These are phyloP conservation scores for Trichosurus vulpecula DNA, from an alignment of 2,797 vertebrate species.

Conservation along the genomic window DNA sequence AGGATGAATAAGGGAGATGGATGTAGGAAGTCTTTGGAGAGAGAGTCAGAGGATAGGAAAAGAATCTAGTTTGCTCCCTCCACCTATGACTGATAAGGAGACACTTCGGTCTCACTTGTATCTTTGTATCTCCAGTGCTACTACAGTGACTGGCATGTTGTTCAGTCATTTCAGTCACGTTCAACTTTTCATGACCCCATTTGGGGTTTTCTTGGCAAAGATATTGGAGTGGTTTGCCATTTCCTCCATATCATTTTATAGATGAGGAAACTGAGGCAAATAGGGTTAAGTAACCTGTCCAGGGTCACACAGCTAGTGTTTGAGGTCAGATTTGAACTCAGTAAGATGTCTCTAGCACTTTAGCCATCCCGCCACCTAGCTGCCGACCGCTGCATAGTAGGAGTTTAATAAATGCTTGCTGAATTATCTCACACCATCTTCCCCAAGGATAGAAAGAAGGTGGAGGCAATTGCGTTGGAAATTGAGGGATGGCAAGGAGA, in stretches of 20 bases:
- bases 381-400: background rate
- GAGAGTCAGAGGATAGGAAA: background rate
- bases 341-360: background rate
- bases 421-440: background rate
- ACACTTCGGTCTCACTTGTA: background rate
- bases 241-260: background rate
- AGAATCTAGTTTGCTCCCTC: background rate
- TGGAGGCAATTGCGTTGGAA: background rate
- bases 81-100: background rate
- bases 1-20: background rate
- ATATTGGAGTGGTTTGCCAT: background rate
- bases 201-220: background rate
- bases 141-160: background rate
- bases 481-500: background rate
- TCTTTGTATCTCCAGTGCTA: background rate
- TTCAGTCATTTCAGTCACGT: background rate
- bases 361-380: background rate
- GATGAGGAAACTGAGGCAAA: background rate
- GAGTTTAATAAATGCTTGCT: background rate
- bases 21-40: background rate
- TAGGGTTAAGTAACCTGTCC: background rate
- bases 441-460: background rate
- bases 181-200: background rate
- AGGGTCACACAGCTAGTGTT: background rate
- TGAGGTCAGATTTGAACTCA: background rate